Evolutionary conservation across 2,113 vertebrate species (phyloP), one percentile per base, ranked within the genome.

Genomic region (Butorides virescens): DNA sequence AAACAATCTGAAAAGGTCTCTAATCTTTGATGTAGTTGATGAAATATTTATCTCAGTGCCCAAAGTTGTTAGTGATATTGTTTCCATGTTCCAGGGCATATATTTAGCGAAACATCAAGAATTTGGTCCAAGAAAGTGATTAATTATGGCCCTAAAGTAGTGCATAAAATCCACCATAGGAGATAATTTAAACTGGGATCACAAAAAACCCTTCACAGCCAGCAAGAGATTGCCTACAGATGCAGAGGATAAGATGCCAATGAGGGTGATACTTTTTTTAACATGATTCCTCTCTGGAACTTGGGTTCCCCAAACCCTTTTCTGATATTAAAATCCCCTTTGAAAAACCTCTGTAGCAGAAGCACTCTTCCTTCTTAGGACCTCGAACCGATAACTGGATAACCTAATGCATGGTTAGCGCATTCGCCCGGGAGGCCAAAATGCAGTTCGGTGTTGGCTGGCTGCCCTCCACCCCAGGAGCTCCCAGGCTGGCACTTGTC

Each of bases 311-410:
- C 0, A 74, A 73, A 23, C 5, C 2, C 15, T 73, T 81, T 53
- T 79, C 34, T 72, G 46, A 32, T 52, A 32, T 56, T 73, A n/a
- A 95, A 36, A 13, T 68, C 25, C 36, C 53, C 32, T 77, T 77
- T 44, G 36, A 49, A 61, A 68, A 61, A 13, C 7, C 23, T 73
- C 16, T 37, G 58, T 36, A 61, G 59, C 15, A 26, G 36, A 61
- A 34, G 36, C 23, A 10, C 8, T 63, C 15, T 68, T 90, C 75
- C 49, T 59, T 75, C 52, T 53, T 8, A 29, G 34, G 58, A 67
- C 9, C 9, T 11, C 0, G 0, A 58, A 12, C 27, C 0, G 5
- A 34, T n/a, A n/a, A 17, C 47, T 85, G 49, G 15, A 18, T 39
- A 42, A 25, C 20, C 36, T 11, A 37, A 55, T 9, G 55, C 42